These are phyloP conservation scores for Tupaia chinensis DNA, from an alignment of 2,113 vertebrate species.

Conservation along the genomic window DNA sequence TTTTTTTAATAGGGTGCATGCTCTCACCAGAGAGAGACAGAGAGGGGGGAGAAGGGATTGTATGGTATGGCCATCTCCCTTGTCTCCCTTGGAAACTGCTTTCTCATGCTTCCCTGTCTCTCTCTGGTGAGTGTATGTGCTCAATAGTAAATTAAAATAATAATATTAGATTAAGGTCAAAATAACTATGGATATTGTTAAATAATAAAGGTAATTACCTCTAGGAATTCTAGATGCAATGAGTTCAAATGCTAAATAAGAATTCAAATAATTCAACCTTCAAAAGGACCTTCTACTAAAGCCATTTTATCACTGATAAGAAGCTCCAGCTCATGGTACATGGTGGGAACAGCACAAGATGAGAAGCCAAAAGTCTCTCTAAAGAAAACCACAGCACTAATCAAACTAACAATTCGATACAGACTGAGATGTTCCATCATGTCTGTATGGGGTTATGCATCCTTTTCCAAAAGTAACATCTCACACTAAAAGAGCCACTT, in stretches of 20 bases:
- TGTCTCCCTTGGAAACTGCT: no score
- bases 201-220: constrained; percentile 18
- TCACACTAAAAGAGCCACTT: not conserved
- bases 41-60: no score
- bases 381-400: constrained; percentile 47
- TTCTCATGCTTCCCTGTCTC: no score
- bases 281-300: not conserved
- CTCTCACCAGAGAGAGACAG: no score
- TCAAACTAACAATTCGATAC: not conserved
- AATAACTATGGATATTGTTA: constrained; percentile 15
- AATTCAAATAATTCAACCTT: constrained; percentile 25
- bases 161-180: constrained; percentile 24
- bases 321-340: constrained; percentile 15
- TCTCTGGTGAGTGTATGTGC: no score
- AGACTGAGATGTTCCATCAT: not conserved
- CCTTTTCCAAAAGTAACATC: not conserved
- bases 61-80: no score
- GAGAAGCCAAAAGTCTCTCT: constrained; percentile 10
- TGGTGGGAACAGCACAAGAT: not conserved
- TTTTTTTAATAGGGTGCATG: no score
- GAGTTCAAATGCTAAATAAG: constrained; percentile 58
- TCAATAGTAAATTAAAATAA: no score
- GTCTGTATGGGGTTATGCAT: not conserved
- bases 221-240: not conserved
- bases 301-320: not conserved